A percentile compares a stretch with the other conserved stretches of the same genome.
These are phyloP conservation scores for Pluvianellus socialis DNA, from an alignment of 2,113 vertebrate species.

Conservation along the genomic window DNA sequence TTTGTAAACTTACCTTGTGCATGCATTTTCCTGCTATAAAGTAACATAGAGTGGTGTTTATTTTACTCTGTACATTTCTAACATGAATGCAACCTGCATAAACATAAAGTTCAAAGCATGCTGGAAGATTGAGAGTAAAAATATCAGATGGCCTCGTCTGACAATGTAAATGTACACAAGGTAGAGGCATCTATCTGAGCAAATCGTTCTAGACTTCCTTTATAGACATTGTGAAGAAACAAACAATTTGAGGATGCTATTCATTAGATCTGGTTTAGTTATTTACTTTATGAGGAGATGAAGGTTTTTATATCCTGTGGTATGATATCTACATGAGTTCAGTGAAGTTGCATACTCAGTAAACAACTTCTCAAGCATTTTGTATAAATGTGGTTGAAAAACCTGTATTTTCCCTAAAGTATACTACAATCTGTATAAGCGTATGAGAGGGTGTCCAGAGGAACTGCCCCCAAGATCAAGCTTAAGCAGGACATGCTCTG, in stretches of 20 bases:
- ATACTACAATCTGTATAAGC: not conserved
- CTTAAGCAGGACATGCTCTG: not conserved
- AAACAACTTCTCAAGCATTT: not conserved
- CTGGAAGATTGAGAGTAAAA: not conserved
- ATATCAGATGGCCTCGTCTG: not conserved
- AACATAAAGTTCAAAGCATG: not conserved
- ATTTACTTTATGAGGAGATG: not conserved
- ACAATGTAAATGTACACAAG: not conserved
- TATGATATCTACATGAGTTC: not conserved
- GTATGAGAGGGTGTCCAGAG: not conserved
- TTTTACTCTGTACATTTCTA: not conserved
- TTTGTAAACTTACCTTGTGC: not conserved
- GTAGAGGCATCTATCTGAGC: not conserved
- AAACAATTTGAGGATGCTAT: not conserved
- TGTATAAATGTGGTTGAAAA: not conserved
- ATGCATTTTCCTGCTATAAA: not conserved
- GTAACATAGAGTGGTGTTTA: not conserved
- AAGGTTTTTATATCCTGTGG: not conserved
- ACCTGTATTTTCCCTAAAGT: not conserved
- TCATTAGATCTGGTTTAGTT: not conserved
- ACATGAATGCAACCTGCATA: not conserved
- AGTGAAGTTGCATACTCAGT: not conserved
- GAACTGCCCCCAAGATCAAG: not conserved
- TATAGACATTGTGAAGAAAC: not conserved
- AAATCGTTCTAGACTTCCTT: not conserved